phyloP scores from a whole-genome alignment of 2,888 invertebrate species.

The Lomographa bimaculata region DNA sequence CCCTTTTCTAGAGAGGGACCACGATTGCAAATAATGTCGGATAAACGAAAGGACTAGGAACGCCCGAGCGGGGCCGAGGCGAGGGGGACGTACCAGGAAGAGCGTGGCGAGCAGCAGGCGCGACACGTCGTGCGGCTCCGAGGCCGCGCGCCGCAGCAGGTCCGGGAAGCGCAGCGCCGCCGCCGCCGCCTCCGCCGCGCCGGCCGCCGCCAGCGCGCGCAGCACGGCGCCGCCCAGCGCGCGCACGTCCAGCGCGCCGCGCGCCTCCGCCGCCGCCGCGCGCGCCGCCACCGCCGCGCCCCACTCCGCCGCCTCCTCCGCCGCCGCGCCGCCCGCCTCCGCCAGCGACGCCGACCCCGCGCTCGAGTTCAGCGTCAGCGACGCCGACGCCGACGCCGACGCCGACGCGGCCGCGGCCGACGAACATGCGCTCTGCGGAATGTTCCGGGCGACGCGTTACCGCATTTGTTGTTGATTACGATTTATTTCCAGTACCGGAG shows the following conservation, averaged over 20 bases:
- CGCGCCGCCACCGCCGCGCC: constrained; percentile 30
- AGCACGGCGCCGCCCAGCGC: constrained; percentile 38
- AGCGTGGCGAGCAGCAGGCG: constrained; percentile 1
- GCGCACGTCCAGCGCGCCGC: constrained; percentile 41
- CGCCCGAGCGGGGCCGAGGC: no score
- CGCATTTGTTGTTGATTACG: no score
- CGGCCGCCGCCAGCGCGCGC: constrained; percentile 29
- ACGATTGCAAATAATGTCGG: no score
- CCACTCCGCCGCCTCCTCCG: constrained; percentile 38
- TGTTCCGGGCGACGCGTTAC: no score
- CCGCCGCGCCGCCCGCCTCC: constrained; percentile 32
- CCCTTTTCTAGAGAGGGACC: no score
- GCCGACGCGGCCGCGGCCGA: no score
- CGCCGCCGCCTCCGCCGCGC: constrained; percentile 23
- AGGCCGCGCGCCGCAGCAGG: background rate
- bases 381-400: background rate
- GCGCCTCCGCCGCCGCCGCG: constrained; percentile 35
- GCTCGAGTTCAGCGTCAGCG: constrained; percentile 9
- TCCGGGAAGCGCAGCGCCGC: constrained; percentile 27
- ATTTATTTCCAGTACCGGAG: no score
- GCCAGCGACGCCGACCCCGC: constrained; percentile 18
- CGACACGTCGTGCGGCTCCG: background rate
- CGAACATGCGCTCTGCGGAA: no score
- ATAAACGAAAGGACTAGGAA: no score
- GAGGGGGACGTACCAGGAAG: no score